Base-by-base conservation (phyloP, 1,140 invertebrate genomes). In the Mercenaria mercenaria region DNA sequence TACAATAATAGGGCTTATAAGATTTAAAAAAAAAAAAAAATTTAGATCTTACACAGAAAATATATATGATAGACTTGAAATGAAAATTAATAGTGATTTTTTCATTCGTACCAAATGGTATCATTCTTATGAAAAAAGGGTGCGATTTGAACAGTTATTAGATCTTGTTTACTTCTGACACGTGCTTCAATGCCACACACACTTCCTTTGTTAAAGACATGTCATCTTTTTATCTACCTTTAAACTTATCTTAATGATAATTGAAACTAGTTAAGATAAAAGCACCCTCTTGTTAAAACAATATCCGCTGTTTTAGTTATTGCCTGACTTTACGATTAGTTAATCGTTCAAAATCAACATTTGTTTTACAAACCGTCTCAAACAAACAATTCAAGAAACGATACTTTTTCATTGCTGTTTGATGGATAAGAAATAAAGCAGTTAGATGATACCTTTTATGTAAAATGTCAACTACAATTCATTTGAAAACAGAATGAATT, bases 401-500 rank as follows among this genome's bases (percentile, higher is more conserved):
- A 79, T 79, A 52, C 43, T 79, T 79, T 79, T 52, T 52, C 50
- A 37, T 41, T 52, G 37, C n/a, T 32, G 47, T 39, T 56, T 32
- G 29, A 56, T 41, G 59, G 61, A 43, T 61, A 82, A 82, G 32
- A 43, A 56, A 59, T 23, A 4, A 56, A 39, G 47, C 11, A 23
- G 41, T 56, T 23, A 79, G 50, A n/a, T 37, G 37, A 87, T 77
- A 79, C 72, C 43, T 50, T 64, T 87, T 77, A 87, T 87, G 85
- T 79, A 43, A 87, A 87, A 87, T 87, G 85, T 79, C 85, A 79
- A 26, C 20, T 26, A 72, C 39, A 84, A 72, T 77, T 77, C 41
- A 52, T 52, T 77, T 50, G 26, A 50, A 47, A 77, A 50, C 26
- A 23, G n/a, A 77, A 52, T 77, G 74, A 29, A 41, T 77, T 77